Percentiles rank a stretch among this genome's conserved stretches.
phyloP scores from a whole-genome alignment of 2,113 vertebrate species.

The Plecotus auritus region DNA sequence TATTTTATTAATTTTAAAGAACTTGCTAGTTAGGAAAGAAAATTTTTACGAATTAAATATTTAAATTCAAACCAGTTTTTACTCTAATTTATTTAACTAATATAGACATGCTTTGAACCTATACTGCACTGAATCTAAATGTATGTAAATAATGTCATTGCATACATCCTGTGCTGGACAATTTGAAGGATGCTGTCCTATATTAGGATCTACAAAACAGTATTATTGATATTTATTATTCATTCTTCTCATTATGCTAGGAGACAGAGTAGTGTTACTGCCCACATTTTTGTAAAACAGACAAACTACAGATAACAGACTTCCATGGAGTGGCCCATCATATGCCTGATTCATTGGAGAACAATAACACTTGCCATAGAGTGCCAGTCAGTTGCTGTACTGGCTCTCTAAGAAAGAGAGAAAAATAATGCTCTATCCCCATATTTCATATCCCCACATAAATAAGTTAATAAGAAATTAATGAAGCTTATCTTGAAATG shows the following conservation, averaged over 20 bases:
- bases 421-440: background rate
- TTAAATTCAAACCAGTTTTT: background rate
- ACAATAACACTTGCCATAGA: background rate
- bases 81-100: background rate
- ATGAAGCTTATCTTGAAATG: background rate
- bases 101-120: background rate
- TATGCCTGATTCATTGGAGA: background rate
- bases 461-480: constrained; percentile 27
- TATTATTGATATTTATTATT: constrained; percentile 15
- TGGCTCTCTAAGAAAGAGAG: background rate
- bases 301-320: constrained; percentile 13
- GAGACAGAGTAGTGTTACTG: background rate
- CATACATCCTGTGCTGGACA: background rate
- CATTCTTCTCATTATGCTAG: background rate
- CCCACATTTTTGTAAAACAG: constrained; percentile 6
- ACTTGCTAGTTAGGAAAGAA: background rate
- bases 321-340: background rate
- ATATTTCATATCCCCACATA: background rate
- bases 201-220: background rate
- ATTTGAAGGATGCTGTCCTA: background rate
- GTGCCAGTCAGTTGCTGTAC: background rate
- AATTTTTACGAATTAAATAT: background rate
- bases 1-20: background rate
- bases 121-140: background rate
- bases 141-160: background rate